Evolutionary conservation across 2,113 vertebrate genomes (phyloP).

Genomic region (Pachyramphus minor): DNA sequence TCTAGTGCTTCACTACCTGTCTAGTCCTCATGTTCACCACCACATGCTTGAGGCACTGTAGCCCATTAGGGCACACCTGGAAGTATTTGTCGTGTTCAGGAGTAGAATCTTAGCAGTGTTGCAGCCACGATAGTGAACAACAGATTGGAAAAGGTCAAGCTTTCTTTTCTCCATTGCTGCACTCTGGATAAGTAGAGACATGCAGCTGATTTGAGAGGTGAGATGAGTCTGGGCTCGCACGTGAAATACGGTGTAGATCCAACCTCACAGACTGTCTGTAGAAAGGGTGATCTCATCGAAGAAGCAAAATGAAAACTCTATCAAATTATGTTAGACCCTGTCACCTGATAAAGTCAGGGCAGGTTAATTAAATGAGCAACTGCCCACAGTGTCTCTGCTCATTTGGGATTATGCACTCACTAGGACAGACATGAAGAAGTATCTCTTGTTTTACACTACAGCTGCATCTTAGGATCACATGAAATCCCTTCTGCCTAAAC

Average conservation of each 20-base stretch:
- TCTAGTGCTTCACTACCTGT: background rate
- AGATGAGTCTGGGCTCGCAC: accelerated
- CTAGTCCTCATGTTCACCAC: background rate
- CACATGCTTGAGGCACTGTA: accelerated
- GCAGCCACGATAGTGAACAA: background rate
- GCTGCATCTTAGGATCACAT: constrained; percentile 16
- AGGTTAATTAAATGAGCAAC: constrained; percentile 54
- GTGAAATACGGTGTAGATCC: background rate
- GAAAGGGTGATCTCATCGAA: background rate
- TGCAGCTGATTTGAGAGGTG: accelerated
- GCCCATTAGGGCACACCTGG: background rate
- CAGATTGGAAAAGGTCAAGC: background rate
- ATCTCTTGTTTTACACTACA: background rate
- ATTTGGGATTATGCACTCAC: background rate
- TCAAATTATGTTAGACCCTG: constrained; percentile 11
- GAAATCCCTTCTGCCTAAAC: constrained; percentile 32
- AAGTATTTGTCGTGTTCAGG: background rate
- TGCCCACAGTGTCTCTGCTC: background rate
- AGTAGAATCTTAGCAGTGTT: background rate
- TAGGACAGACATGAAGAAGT: constrained; percentile 14
- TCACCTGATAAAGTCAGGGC: background rate
- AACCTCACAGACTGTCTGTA: background rate
- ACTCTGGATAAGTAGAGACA: background rate
- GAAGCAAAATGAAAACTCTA: constrained; percentile 1
- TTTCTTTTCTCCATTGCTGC: background rate